A percentile compares a stretch with the other conserved stretches of the same genome.
phyloP scores from a whole-genome alignment of 2,113 vertebrate genomes.

The Oryzias melastigma region DNA sequence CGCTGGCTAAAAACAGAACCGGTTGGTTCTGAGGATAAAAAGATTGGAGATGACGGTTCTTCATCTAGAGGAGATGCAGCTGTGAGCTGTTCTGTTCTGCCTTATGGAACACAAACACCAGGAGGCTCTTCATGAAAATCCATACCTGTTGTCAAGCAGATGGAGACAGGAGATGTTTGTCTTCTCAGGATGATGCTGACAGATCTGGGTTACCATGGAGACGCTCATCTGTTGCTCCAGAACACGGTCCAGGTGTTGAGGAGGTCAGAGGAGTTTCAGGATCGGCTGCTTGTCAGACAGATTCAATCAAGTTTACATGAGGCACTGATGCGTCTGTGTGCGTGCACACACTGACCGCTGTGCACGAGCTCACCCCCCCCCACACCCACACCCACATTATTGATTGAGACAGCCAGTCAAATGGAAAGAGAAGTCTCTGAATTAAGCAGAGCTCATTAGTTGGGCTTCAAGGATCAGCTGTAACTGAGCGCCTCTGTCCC shows the following conservation, averaged over 20 bases:
- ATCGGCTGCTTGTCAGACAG: constrained; percentile 9
- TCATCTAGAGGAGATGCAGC: no score
- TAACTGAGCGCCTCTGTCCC: not conserved
- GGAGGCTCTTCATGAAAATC: not conserved
- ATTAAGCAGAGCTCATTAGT: constrained; percentile 42
- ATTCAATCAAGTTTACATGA: constrained; percentile 8
- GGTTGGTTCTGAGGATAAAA: no score
- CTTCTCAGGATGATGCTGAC: constrained; percentile 11
- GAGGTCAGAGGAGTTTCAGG: constrained; percentile 21
- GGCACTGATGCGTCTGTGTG: not conserved
- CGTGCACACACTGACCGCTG: not conserved
- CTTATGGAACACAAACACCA: no score
- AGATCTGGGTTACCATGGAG: constrained; percentile 45
- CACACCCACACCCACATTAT: not conserved
- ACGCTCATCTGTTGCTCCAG: constrained; percentile 25
- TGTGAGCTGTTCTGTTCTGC: no score
- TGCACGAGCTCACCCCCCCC: not conserved
- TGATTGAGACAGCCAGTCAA: constrained; percentile 23
- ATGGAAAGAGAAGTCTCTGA: constrained; percentile 26
- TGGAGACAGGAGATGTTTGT: constrained; percentile 11
- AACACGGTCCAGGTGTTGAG: constrained; percentile 30
- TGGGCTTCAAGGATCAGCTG: constrained; percentile 37
- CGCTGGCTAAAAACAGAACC: no score
- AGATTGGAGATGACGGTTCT: no score
- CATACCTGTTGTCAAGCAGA: not conserved